Evolutionary conservation across 2,113 vertebrate genomes (phyloP).

Genomic region (Salvator merianae): DNA sequence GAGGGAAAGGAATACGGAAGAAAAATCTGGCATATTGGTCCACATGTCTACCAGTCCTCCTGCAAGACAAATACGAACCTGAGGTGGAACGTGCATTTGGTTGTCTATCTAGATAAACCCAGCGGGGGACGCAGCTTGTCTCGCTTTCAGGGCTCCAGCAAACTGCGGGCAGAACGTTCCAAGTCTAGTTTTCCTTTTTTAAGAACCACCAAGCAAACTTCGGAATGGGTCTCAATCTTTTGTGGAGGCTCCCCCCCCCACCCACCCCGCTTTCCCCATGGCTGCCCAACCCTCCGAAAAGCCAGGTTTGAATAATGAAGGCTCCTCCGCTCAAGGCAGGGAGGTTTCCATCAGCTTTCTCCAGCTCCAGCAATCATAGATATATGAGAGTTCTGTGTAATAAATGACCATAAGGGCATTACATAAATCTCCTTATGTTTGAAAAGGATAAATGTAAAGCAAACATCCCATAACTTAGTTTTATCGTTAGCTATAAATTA

Average conservation of each 20-base stretch:
- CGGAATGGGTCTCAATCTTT: background rate
- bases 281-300: background rate
- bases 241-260: background rate
- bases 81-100: too few relatives aligned
- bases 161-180: background rate
- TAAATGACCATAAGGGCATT: constrained; percentile 19
- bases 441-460: constrained; percentile 32
- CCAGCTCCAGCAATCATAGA: background rate
- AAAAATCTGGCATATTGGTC: too few relatives aligned
- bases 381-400: constrained; percentile 5
- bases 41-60: too few relatives aligned
- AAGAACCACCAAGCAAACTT: too few relatives aligned
- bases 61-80: too few relatives aligned
- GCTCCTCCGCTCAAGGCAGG: background rate
- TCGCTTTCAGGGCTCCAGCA: background rate
- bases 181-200: background rate
- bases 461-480: constrained; percentile 14
- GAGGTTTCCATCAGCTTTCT: background rate
- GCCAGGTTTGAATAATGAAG: constrained; percentile 7
- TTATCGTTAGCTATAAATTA: constrained; percentile 19
- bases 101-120: background rate
- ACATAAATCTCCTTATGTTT: constrained; percentile 22
- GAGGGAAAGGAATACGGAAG: too few relatives aligned
- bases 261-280: background rate
- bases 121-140: background rate